A percentile compares a stretch with the other conserved stretches of the same genome.
Evolutionary conservation across 2,888 invertebrate species (phyloP).

Genomic region (Eurois occulta): DNA sequence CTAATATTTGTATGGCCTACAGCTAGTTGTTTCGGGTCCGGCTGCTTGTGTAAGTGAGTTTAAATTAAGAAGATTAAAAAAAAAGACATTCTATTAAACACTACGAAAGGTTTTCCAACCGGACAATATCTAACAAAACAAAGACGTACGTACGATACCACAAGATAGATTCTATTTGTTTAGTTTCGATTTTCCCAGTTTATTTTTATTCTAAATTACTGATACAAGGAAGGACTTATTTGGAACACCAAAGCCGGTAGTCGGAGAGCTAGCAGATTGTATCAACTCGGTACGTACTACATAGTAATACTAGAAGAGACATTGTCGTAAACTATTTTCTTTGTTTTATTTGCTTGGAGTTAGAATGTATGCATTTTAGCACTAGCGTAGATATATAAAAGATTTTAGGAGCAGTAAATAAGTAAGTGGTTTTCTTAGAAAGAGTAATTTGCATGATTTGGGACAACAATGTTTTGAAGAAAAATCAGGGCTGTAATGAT

Average conservation of each 20-base stretch:
- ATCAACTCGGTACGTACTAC: conserved; percentile 36
- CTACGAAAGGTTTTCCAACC: not conserved
- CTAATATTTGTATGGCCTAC: too few species aligned
- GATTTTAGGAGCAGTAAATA: not conserved
- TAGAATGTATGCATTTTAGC: conserved; percentile 32
- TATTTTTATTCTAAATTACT: conserved; percentile 51
- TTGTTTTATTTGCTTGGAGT: conserved; percentile 20
- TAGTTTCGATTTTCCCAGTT: conserved; percentile 3
- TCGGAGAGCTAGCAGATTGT: conserved; percentile 42
- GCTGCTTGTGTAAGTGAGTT: too few species aligned
- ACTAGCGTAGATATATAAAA: conserved; percentile 15
- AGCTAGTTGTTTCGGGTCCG: too few species aligned
- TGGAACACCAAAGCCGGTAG: conserved; percentile 35
- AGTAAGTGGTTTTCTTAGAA: not conserved
- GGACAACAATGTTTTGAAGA: not conserved
- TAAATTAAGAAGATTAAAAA: too few species aligned
- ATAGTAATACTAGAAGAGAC: conserved; percentile 41
- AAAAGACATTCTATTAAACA: not conserved
- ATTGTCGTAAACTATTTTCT: conserved; percentile 33
- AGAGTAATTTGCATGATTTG: not conserved
- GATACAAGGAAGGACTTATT: conserved; percentile 54
- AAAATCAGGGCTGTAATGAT: not conserved
- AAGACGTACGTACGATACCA: not conserved
- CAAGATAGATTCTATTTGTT: not conserved
- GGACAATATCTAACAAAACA: conserved; percentile 16